Conservation (phyloP, 1,140 invertebrate species). For the Eumeta japonica region DNA sequence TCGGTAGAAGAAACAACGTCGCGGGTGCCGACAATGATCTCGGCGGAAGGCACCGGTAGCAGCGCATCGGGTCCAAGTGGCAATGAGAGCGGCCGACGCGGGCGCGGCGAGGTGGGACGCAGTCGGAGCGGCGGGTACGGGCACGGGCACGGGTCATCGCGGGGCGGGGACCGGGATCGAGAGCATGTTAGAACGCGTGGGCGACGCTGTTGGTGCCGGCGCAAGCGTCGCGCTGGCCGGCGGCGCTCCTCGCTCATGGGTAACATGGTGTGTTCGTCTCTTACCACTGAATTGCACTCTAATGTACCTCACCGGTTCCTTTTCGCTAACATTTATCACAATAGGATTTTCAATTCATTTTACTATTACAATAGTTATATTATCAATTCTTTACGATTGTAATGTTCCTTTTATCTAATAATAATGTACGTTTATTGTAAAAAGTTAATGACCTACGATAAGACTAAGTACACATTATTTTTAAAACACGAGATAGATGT, state of each 20-base stretch:
- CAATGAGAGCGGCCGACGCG: too few relatives aligned
- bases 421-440: too few relatives aligned
- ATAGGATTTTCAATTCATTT: too few relatives aligned
- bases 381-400: too few relatives aligned
- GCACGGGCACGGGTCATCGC: conserved; percentile 16
- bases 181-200: conserved; percentile 39
- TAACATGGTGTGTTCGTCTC: conserved; percentile 50
- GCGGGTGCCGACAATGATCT: conserved; percentile 12
- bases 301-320: too few relatives aligned
- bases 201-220: conserved; percentile 43
- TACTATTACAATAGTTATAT: too few relatives aligned
- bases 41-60: conserved; percentile 1
- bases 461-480: too few relatives aligned
- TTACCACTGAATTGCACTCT: conserved; percentile 33
- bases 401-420: too few relatives aligned
- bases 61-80: too few relatives aligned
- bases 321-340: too few relatives aligned
- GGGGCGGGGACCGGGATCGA: conserved; percentile 33
- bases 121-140: conserved; percentile 7
- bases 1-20: conserved; percentile 24
- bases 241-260: conserved; percentile 45
- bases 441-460: too few relatives aligned
- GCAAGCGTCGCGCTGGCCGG: conserved; percentile 40
- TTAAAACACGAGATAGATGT: too few relatives aligned
- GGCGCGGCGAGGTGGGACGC: conserved; percentile 8